Percentiles rank a stretch among this genome's conserved stretches.
phyloP scores from a whole-genome alignment of 2,888 invertebrate species.

The Lasiommata megera region DNA sequence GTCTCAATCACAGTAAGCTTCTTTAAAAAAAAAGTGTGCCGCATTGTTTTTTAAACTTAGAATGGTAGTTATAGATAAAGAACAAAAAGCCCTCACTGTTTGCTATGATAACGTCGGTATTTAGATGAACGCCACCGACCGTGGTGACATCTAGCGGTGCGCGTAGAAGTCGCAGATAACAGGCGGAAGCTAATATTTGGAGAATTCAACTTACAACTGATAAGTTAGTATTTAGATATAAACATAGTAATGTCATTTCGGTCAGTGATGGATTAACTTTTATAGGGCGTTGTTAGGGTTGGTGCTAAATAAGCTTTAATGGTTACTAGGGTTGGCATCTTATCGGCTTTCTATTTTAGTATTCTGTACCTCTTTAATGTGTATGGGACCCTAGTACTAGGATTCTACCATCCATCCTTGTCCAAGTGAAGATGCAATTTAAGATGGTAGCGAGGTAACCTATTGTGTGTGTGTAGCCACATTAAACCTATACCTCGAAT shows the following conservation, averaged over 20 bases:
- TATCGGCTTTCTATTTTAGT: too few relatives aligned
- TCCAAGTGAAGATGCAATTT: too few relatives aligned
- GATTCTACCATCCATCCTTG: too few relatives aligned
- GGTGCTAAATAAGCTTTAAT: not conserved
- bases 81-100: constrained; percentile 23
- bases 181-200: constrained; percentile 70
- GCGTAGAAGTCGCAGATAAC: constrained; percentile 37
- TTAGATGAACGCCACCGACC: constrained; percentile 27
- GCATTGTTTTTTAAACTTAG: not conserved
- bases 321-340: not conserved
- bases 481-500: too few relatives aligned
- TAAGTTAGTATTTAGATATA: constrained; percentile 35
- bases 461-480: too few relatives aligned
- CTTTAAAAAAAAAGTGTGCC: not conserved
- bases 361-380: too few relatives aligned
- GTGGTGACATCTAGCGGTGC: constrained; percentile 18
- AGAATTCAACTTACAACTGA: constrained; percentile 47
- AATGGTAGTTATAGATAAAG: constrained; percentile 17
- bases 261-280: constrained; percentile 26
- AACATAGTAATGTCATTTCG: constrained; percentile 25
- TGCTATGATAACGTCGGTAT: constrained; percentile 28
- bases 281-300: not conserved
- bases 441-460: too few relatives aligned
- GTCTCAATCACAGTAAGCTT: too few relatives aligned
- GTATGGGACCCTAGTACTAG: too few relatives aligned